A percentile compares a stretch with the other conserved stretches of the same genome.
Conservation (phyloP, 2,888 invertebrate species). For the Eupithecia abbreviata region DNA sequence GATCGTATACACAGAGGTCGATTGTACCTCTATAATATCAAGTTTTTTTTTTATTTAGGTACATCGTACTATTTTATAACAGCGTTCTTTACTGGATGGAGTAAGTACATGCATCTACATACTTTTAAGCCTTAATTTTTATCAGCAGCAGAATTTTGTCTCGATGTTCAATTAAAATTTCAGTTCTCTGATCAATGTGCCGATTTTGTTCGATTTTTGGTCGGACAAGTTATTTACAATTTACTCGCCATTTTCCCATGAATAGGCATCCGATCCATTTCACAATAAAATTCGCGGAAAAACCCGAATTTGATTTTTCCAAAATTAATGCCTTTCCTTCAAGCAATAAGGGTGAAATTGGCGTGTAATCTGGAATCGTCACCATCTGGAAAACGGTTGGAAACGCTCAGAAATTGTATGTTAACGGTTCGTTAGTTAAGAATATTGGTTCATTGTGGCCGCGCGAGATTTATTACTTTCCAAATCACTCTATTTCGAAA, state of each 20-base stretch:
- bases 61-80: not conserved
- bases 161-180: slow-evolving; percentile 21
- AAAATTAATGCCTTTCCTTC: slow-evolving; percentile 56
- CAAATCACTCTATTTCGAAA: slow-evolving; percentile 40
- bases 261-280: slow-evolving; percentile 45
- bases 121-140: not conserved
- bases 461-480: slow-evolving; percentile 60
- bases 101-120: not conserved
- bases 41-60: not conserved
- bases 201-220: slow-evolving; percentile 18
- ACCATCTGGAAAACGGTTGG: slow-evolving; percentile 68
- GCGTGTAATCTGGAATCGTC: slow-evolving; percentile 69
- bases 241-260: slow-evolving; percentile 17
- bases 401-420: slow-evolving; percentile 65
- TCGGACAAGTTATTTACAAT: slow-evolving; percentile 32
- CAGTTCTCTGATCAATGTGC: slow-evolving; percentile 5
- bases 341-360: slow-evolving; percentile 68
- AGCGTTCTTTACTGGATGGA: not conserved
- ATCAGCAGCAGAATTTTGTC: not conserved
- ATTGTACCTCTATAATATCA: not conserved
- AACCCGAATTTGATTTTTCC: slow-evolving; percentile 44
- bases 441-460: slow-evolving; percentile 70
- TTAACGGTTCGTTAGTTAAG: slow-evolving; percentile 68
- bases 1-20: too few relatives aligned
- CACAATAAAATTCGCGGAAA: slow-evolving; percentile 44